Evolutionary conservation across 92 coral and sea anemone species (phyloP).

Genomic region (Phenganax marumi): DNA sequence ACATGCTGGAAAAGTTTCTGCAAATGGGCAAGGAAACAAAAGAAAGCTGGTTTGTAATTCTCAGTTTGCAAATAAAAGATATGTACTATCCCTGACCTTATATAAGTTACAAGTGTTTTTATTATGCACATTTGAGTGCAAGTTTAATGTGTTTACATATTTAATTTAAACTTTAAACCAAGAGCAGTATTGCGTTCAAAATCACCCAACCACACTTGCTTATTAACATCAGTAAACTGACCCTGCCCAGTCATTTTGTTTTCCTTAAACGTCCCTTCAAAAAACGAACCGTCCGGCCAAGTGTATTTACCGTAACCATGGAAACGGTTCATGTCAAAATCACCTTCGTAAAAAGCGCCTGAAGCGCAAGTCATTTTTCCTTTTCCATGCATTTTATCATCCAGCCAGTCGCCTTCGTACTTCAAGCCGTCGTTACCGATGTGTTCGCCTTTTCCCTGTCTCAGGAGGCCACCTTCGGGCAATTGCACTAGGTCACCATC

Average conservation of each 20-base stretch:
- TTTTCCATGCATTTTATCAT: slow-evolving; percentile 92
- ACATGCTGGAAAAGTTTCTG: too few relatives aligned
- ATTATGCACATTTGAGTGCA: too few relatives aligned
- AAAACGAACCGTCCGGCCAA: slow-evolving; percentile 93
- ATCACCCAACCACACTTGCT: slow-evolving; percentile 87
- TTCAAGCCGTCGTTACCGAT: slow-evolving; percentile 67
- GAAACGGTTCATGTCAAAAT: slow-evolving; percentile 82
- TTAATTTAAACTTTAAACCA: slow-evolving; percentile 80
- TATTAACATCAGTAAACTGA: slow-evolving; percentile 78
- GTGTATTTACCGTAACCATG: slow-evolving; percentile 95
- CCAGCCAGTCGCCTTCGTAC: slow-evolving; percentile 84
- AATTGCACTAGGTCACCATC: slow-evolving; percentile 86
- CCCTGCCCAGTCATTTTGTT: slow-evolving; percentile 91
- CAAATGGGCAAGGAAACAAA: too few relatives aligned
- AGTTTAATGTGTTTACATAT: slow-evolving; percentile 40
- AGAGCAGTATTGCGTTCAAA: slow-evolving; percentile 90
- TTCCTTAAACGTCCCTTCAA: slow-evolving; percentile 89
- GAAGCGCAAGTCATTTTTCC: slow-evolving; percentile 82
- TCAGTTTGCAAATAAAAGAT: too few relatives aligned
- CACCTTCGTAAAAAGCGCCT: slow-evolving; percentile 91
- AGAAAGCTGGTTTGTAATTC: too few relatives aligned
- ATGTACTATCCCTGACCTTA: too few relatives aligned
- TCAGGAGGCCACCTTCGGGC: slow-evolving; percentile 70
- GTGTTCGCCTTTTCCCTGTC: slow-evolving; percentile 87
- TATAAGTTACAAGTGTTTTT: too few relatives aligned